Base-by-base conservation (phyloP, 2,113 vertebrate species). In the Pelvicachromis taeniatus region DNA sequence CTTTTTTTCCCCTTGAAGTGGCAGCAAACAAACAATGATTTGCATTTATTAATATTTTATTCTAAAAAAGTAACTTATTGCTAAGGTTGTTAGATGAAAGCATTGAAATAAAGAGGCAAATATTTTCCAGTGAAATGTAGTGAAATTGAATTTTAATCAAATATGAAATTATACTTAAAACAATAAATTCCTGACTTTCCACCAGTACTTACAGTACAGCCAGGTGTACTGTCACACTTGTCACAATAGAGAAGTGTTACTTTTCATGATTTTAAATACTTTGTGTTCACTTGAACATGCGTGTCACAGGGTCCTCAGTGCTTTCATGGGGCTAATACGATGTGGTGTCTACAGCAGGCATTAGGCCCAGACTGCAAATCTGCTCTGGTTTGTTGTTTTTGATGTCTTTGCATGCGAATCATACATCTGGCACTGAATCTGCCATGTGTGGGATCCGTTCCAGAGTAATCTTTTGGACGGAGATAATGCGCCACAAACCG, bases 351-450 rank as follows among this genome's bases (percentile, higher is more conserved):
- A 61, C 87, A 81, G 86, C 88, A 75, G 81, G 80, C 89, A 88
- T 86, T 81, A 85, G 87, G 61, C 80, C 80, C 82, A 88, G 78
- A 81, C 86, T 85, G 80, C 78, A 92, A 92, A 89, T 91, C 86
- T 85, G 89, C 65, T 75, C 59, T 65, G 85, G 59, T 40, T 78
- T 85, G 26, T 55, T 52, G 68, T 85, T 86, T 91, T 85, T 85
- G 12, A 63, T 91, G 70, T 70, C 53, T 88, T 40, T 88, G 63
- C 80, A 77, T 91, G 87, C 79, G 86, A 87, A 77, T 87, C 38
- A 17, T 87, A 59, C 33, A 2, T 82, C 68, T 92, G 88, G 90
- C 85, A 91, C 70, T 4, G 38, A 35, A 83, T 86, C 63, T 86
- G 86, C 90, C 83, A 89, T 87, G 88, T 90, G 90, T 88, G 73